Evolutionary conservation across 1,140 invertebrate genomes (phyloP).

Genomic region (Oryzaephilus surinamensis): DNA sequence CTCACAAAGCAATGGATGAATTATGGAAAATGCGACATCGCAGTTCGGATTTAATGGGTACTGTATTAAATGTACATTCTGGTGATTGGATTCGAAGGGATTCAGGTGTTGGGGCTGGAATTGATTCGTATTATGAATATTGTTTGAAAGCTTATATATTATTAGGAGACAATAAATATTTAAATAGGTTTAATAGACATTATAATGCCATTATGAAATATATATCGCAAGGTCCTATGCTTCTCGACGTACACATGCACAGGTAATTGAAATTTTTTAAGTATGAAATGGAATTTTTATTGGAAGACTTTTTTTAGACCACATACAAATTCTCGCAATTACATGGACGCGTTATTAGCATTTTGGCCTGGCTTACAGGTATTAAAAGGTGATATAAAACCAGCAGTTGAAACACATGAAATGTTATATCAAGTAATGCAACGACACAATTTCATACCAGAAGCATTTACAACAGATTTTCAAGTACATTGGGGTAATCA

Average conservation of each 20-base stretch:
- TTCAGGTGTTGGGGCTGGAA: conserved; percentile 96
- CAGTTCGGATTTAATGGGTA: conserved; percentile 86
- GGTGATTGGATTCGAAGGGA: conserved; percentile 95
- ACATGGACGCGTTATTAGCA: conserved; percentile 93
- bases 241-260: conserved; percentile 99
- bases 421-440: conserved; percentile 96
- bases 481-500: conserved; percentile 98
- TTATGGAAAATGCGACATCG: conserved; percentile 91
- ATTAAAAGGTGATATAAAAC: conserved; percentile 85
- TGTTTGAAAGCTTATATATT: conserved; percentile 87
- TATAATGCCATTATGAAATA: conserved; percentile 99
- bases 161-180: conserved; percentile 77
- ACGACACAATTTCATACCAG: conserved; percentile 93
- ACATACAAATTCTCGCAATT: conserved; percentile 88
- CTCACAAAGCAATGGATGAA: conserved; percentile 92
- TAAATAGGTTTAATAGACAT: conserved; percentile 89
- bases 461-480: conserved; percentile 93
- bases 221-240: conserved; percentile 86
- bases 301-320: conserved; percentile 44
- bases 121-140: conserved; percentile 99
- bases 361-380: conserved; percentile 98
- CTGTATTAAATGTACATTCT: conserved; percentile 90
- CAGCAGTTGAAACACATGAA: conserved; percentile 94
- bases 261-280: too few species aligned
- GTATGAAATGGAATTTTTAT: conserved; percentile 1